A percentile compares a stretch with the other conserved stretches of the same genome.
Evolutionary conservation across 2,797 vertebrate species (phyloP).

Genomic region (Hyperoplus lanceolatus): DNA sequence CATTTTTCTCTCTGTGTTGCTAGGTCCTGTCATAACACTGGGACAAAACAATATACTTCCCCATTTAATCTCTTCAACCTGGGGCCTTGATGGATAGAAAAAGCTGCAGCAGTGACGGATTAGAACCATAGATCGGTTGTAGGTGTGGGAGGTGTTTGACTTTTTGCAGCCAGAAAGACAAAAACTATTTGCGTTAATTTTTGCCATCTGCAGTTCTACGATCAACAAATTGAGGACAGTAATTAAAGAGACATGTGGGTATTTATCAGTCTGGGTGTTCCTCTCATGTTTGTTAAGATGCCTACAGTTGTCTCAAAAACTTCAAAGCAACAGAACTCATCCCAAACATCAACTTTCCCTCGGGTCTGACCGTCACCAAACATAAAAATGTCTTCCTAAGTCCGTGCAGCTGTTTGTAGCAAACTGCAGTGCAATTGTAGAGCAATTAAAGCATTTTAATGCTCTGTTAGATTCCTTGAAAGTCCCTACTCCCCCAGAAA

Average conservation of each 20-base stretch:
- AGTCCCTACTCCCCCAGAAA: not conserved
- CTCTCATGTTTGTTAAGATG: conserved; percentile 2
- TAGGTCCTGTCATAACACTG: conserved; percentile 73
- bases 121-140: conserved; percentile 27
- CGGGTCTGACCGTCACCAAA: not conserved
- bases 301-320: not conserved
- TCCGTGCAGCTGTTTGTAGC: not conserved
- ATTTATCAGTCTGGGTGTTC: not conserved
- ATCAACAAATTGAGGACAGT: not conserved
- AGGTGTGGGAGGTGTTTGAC: conserved; percentile 28
- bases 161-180: conserved; percentile 23
- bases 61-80: conserved; percentile 64
- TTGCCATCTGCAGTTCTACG: not conserved
- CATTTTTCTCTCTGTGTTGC: conserved; percentile 64
- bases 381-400: not conserved
- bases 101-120: conserved; percentile 53
- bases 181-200: conserved; percentile 21
- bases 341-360: not conserved
- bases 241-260: not conserved
- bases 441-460: not conserved
- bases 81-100: conserved; percentile 41
- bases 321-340: not conserved
- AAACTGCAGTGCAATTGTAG: not conserved
- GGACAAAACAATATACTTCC: conserved; percentile 68
- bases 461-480: not conserved